Percentiles rank a stretch among this genome's conserved stretches.
These are phyloP conservation scores for Schlechtendalia chinensis DNA, from an alignment of 1,140 invertebrate species.

Conservation along the genomic window DNA sequence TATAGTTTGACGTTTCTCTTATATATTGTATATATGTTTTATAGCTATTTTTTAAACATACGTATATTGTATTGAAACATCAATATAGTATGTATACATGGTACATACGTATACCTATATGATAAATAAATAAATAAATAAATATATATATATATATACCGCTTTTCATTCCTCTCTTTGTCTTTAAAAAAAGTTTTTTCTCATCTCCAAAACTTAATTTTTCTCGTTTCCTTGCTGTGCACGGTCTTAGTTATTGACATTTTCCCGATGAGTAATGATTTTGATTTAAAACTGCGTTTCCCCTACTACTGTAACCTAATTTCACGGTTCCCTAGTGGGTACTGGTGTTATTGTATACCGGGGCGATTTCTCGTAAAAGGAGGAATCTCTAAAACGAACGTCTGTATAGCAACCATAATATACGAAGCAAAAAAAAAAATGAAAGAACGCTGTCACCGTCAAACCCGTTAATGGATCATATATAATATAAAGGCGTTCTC, in stretches of 20 bases:
- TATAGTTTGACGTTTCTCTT: too few species aligned
- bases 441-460: neutral
- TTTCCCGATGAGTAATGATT: conserved; percentile 21
- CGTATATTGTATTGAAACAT: too few species aligned
- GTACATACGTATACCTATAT: too few species aligned
- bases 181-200: conserved; percentile 8
- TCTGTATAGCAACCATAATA: neutral
- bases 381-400: too few species aligned
- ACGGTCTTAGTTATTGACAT: conserved; percentile 11
- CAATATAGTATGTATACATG: too few species aligned
- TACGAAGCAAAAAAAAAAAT: neutral
- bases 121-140: too few species aligned
- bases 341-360: neutral
- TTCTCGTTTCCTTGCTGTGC: neutral
- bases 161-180: neutral
- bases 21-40: too few species aligned
- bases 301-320: neutral
- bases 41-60: too few species aligned
- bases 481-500: neutral
- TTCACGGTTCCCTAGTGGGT: conserved; percentile 24
- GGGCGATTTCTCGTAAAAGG: conserved; percentile 6
- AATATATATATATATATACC: neutral
- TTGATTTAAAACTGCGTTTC: conserved; percentile 19
- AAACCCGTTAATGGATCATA: neutral
- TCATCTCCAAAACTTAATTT: neutral